A percentile compares a stretch with the other conserved stretches of the same genome.
Conservation (phyloP, 2,113 vertebrate genomes). For the Silurus meridionalis region DNA sequence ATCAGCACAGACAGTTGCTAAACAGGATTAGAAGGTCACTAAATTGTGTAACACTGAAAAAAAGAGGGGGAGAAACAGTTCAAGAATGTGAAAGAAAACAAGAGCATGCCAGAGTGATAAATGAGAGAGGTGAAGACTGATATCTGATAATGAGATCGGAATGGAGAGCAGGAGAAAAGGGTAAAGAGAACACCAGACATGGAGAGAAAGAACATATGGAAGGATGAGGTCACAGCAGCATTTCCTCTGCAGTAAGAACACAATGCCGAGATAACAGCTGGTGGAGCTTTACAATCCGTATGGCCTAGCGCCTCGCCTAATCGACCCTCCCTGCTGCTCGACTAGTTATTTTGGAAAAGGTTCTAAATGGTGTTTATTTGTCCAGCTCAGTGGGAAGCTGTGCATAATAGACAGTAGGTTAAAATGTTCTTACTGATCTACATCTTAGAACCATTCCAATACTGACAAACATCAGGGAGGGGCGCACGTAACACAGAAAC, state of each 20-base stretch:
- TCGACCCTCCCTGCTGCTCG: constrained; percentile 7
- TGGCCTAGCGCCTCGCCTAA: constrained; percentile 7
- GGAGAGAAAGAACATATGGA: background rate
- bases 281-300: background rate
- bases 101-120: background rate
- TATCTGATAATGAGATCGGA: background rate
- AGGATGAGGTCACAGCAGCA: constrained; percentile 2
- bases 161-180: background rate
- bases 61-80: background rate
- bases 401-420: constrained; percentile 18
- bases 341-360: constrained; percentile 44
- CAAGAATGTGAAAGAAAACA: constrained; percentile 22
- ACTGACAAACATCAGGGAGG: background rate
- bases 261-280: constrained; percentile 41
- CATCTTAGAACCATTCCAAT: background rate
- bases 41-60: constrained; percentile 19
- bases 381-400: background rate
- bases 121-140: background rate
- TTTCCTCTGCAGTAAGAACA: constrained; percentile 41
- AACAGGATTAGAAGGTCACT: constrained; percentile 5
- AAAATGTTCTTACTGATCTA: background rate
- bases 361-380: constrained; percentile 37
- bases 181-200: background rate
- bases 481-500: background rate
- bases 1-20: background rate